These are phyloP conservation scores for Collichthys lucidus DNA, from an alignment of 2,113 vertebrate genomes.

Conservation along the genomic window DNA sequence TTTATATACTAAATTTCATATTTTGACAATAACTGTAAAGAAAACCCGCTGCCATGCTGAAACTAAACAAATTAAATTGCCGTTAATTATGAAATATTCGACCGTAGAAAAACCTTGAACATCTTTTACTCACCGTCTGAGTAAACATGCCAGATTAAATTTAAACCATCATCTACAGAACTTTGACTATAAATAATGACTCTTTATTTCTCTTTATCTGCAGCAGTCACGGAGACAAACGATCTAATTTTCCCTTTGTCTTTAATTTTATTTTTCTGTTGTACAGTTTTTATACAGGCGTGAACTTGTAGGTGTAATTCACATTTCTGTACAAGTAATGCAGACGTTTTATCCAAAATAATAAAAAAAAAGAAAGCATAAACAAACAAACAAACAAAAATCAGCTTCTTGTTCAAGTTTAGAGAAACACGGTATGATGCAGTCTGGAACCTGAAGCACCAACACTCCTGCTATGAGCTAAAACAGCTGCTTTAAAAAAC, in stretches of 20 bases:
- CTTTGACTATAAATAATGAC: neutral
- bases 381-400: neutral
- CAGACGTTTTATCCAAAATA: constrained; percentile 19
- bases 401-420: neutral
- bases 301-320: constrained; percentile 22
- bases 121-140: too few species aligned
- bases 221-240: neutral
- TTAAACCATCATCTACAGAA: neutral
- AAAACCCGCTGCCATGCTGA: too few species aligned
- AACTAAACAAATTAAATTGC: too few species aligned
- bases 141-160: neutral
- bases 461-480: constrained; percentile 22
- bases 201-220: neutral
- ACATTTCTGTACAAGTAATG: constrained; percentile 56
- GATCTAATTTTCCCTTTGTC: neutral
- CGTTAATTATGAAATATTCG: too few species aligned
- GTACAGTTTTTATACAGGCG: constrained; percentile 30
- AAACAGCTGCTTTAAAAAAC: constrained; percentile 47
- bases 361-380: neutral
- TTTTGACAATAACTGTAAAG: too few species aligned
- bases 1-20: too few species aligned
- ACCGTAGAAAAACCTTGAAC: too few species aligned
- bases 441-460: constrained; percentile 30
- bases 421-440: constrained; percentile 12
- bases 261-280: constrained; percentile 43